phyloP scores from a whole-genome alignment of 2,888 invertebrate species.

The Agriopis leucophaearia region DNA sequence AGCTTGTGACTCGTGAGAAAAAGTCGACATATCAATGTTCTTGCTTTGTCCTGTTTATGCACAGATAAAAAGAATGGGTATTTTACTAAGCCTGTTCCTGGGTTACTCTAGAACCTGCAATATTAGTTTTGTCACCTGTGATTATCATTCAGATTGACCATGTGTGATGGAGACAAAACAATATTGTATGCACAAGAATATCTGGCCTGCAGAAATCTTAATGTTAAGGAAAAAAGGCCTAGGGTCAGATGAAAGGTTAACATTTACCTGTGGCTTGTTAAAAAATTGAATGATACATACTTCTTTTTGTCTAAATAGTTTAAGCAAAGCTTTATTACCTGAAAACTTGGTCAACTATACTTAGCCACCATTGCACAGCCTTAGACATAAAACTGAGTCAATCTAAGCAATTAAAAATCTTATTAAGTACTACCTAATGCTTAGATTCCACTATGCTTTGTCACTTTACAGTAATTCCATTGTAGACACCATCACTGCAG shows the following conservation, averaged over 20 bases:
- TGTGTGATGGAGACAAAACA: too few species aligned
- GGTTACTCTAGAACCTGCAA: too few species aligned
- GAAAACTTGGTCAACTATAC: slow-evolving; percentile 13
- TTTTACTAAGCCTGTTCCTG: too few species aligned
- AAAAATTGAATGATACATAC: neutral
- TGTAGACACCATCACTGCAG: slow-evolving; percentile 47
- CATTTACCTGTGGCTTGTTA: neutral
- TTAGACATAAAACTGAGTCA: slow-evolving; percentile 46
- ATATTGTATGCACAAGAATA: too few species aligned
- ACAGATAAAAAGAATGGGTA: too few species aligned
- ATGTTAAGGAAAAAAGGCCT: too few species aligned
- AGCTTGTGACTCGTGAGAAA: too few species aligned
- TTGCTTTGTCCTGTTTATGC: too few species aligned
- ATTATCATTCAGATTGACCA: neutral
- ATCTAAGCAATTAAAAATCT: slow-evolving; percentile 47
- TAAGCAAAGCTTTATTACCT: slow-evolving; percentile 25
- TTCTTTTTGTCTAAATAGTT: slow-evolving; percentile 9
- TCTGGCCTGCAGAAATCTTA: too few species aligned
- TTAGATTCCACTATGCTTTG: slow-evolving; percentile 52
- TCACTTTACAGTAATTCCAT: slow-evolving; percentile 44
- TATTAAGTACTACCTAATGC: slow-evolving; percentile 44
- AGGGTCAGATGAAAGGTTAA: neutral
- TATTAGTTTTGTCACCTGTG: neutral
- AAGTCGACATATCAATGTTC: too few species aligned
- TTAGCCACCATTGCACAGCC: slow-evolving; percentile 54